Evolutionary conservation across 2,888 invertebrate species (phyloP), one percentile per base, ranked within the genome.

Genomic region (Drosophila peninsularis): DNA sequence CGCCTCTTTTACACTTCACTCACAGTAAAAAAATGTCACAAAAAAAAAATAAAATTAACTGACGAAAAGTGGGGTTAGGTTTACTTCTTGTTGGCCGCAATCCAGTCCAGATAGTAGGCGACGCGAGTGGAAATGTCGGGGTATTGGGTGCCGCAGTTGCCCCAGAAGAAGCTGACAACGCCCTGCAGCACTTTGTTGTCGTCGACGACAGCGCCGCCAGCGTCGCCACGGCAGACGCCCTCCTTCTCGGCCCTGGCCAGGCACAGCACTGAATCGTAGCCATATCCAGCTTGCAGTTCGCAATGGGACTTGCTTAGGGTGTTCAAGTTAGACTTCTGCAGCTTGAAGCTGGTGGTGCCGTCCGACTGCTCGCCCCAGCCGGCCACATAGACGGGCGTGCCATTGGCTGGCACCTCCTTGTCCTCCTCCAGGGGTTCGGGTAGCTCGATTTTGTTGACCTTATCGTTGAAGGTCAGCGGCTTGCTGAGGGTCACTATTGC

Each of bases 141-240:
- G 36, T 74, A 87, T 6, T 67, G 55, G 44, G 85, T 90, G 54
- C 90, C 92, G 56, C 92, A 90, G 64, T 82, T 78, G 42, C 90
- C 90, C 55, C 89, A 90, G 41, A 71, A 66, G 62, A 90, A 89
- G 63, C 91, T 91, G 37, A 81, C 80, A 11, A 90, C 50, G 32
- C 89, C 92, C 2, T 90, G 77, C 19, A 92, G 55, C 55, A 78
- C 72, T 0, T 74, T 62, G 0, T 78, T 24, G 13, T 86, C 89
- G 2, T 80, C 78, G 11, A 91, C 82, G 37, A 90, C 87, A n/a
- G 87, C 82, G 9, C 85, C 85, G 9, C 92, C 92, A 36, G 87
- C 88, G 71, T 92, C 92, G 2, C 91, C 92, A 24, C 83, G 82
- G 49, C 91, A 91, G 19, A 90, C 82, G 21, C 92, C 92, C 65